Evolutionary conservation across 2,888 invertebrate species (phyloP).

Genomic region (Drosophila vallismaia): DNA sequence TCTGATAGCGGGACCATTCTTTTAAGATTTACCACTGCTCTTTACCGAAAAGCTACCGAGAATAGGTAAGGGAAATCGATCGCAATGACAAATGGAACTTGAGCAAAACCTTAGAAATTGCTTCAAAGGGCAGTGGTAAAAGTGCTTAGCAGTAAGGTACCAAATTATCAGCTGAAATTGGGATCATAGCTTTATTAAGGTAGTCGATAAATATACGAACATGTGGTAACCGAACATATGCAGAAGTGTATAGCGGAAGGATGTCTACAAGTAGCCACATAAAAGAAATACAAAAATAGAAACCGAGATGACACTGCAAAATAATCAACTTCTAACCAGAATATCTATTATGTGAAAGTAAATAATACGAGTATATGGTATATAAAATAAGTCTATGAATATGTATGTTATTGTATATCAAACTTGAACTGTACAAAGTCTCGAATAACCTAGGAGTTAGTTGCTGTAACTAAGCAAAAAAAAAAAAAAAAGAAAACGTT

Average conservation of each 20-base stretch:
- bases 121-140: slow-evolving; percentile 83
- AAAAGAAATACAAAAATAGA: slow-evolving; percentile 2
- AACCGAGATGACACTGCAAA: slow-evolving; percentile 26
- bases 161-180: slow-evolving; percentile 85
- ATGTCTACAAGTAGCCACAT: slow-evolving; percentile 34
- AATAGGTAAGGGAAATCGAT: neutral
- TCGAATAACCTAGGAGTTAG: slow-evolving; percentile 28
- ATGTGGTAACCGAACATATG: slow-evolving; percentile 40
- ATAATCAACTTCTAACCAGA: slow-evolving; percentile 38
- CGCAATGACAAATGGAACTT: neutral
- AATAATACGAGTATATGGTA: neutral
- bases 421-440: slow-evolving; percentile 50
- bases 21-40: slow-evolving; percentile 85
- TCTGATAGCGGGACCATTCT: slow-evolving; percentile 85
- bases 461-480: slow-evolving; percentile 6
- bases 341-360: slow-evolving; percentile 35
- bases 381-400: slow-evolving; percentile 15
- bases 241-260: slow-evolving; percentile 39
- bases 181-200: slow-evolving; percentile 89
- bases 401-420: slow-evolving; percentile 48
- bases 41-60: slow-evolving; percentile 48
- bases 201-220: slow-evolving; percentile 75
- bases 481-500: no score
- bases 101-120: neutral
- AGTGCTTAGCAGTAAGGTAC: slow-evolving; percentile 84